These are phyloP conservation scores for Gymnocypris eckloni DNA, from an alignment of 2,797 vertebrate species.

Conservation along the genomic window DNA sequence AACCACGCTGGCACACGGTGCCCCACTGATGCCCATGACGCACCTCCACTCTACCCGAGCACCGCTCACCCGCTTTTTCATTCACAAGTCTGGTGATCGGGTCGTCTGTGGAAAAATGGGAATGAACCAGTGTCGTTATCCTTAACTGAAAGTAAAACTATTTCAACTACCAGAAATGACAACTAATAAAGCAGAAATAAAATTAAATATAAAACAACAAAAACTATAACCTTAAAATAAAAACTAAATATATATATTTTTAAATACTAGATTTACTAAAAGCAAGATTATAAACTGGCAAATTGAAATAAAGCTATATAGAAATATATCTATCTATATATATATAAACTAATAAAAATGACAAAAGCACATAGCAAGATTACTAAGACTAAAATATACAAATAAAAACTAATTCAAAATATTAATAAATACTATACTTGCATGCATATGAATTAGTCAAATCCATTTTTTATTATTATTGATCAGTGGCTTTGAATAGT, in stretches of 20 bases:
- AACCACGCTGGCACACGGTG: constrained; percentile 75
- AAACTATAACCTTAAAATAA: not conserved
- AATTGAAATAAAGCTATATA: not conserved
- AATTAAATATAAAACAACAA: not conserved
- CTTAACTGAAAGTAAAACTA: not conserved
- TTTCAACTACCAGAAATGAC: not conserved
- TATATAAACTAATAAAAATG: not conserved
- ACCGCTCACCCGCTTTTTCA: constrained; percentile 65
- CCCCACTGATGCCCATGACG: constrained; percentile 75
- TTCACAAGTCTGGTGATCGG: constrained; percentile 68
- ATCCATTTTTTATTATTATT: not conserved
- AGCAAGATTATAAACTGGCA: no score
- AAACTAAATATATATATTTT: no score
- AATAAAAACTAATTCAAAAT: not conserved
- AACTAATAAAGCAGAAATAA: not conserved
- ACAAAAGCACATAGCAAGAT: not conserved
- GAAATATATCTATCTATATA: not conserved
- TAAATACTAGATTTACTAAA: not conserved
- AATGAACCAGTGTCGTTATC: not conserved
- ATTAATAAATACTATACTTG: not conserved
- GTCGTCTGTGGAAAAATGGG: constrained; percentile 62
- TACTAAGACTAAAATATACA: not conserved
- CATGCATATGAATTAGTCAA: not conserved
- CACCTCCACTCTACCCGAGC: constrained; percentile 79
- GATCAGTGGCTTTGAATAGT: not conserved